Percentiles rank a stretch among this genome's conserved stretches.
Conservation (phyloP, 53 echinoderm and acorn worm species). For the Patiria pectinifera region DNA sequence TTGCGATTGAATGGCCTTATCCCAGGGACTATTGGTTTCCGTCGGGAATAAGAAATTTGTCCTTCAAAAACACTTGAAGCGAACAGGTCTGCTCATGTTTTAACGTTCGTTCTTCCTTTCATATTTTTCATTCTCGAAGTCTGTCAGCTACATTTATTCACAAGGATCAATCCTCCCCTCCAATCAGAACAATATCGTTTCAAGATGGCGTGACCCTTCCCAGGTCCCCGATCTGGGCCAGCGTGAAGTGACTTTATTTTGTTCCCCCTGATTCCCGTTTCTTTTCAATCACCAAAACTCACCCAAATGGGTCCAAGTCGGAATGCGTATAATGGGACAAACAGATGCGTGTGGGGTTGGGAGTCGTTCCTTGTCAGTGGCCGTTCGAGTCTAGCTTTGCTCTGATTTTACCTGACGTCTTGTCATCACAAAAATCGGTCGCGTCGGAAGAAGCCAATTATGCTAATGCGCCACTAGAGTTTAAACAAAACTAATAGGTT, state of each 20-base stretch:
- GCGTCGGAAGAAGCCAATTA: not conserved
- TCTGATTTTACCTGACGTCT: not conserved
- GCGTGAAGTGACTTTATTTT: not conserved
- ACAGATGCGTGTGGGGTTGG: not conserved
- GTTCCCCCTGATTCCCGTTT: not conserved
- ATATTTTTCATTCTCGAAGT: too few relatives aligned
- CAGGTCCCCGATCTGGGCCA: conserved; percentile 21
- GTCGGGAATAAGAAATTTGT: too few relatives aligned
- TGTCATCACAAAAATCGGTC: not conserved
- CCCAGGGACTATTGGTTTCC: too few relatives aligned
- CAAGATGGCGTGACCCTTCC: not conserved
- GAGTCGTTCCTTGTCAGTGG: not conserved
- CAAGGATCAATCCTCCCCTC: not conserved
- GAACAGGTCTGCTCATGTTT: too few relatives aligned
- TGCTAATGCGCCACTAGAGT: not conserved
- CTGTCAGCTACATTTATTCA: too few relatives aligned
- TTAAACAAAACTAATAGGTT: not conserved
- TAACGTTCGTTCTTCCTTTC: too few relatives aligned
- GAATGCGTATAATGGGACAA: not conserved
- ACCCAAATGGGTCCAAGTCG: conserved; percentile 23
- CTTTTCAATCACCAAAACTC: conserved; percentile 27
- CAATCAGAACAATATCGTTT: not conserved
- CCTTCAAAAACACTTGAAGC: too few relatives aligned
- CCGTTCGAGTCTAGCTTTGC: not conserved
- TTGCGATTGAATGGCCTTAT: too few relatives aligned